Evolutionary conservation across 2,113 vertebrate species (phyloP).

Genomic region (Vimba vimba): DNA sequence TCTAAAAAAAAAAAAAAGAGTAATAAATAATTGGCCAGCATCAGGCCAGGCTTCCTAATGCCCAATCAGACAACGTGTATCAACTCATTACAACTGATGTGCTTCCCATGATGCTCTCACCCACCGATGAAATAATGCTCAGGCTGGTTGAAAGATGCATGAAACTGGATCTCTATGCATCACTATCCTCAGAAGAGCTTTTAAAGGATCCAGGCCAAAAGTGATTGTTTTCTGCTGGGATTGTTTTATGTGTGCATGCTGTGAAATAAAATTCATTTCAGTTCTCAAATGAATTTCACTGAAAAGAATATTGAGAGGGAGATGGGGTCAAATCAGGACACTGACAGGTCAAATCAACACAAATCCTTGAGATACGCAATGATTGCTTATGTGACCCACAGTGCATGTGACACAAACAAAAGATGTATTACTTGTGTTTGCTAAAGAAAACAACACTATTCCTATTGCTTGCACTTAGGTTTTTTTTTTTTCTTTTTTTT

Average conservation of each 20-base stretch:
- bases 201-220: not conserved
- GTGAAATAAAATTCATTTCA: conserved; percentile 26
- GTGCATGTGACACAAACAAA: not conserved
- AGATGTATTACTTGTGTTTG: not conserved
- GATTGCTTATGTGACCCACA: conserved; percentile 3
- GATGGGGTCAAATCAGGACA: not conserved
- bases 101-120: conserved; percentile 53
- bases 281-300: conserved; percentile 11
- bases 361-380: not conserved
- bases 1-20: conserved; percentile 36
- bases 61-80: conserved; percentile 63
- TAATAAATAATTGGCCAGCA: conserved; percentile 42
- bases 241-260: conserved; percentile 21
- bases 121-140: conserved; percentile 30
- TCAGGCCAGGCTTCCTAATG: conserved; percentile 54
- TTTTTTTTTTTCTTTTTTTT: no score
- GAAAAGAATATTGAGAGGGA: not conserved
- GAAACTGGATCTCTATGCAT: not conserved
- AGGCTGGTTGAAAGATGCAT: conserved; percentile 19
- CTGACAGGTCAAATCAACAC: not conserved
- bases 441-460: not conserved
- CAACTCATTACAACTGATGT: conserved; percentile 64
- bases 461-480: not conserved
- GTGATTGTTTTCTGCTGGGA: conserved; percentile 30
- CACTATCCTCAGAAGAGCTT: conserved; percentile 1